Percentiles rank a stretch among this genome's conserved stretches.
Evolutionary conservation across 1,140 invertebrate genomes (phyloP).

Genomic region (Idris sp.): DNA sequence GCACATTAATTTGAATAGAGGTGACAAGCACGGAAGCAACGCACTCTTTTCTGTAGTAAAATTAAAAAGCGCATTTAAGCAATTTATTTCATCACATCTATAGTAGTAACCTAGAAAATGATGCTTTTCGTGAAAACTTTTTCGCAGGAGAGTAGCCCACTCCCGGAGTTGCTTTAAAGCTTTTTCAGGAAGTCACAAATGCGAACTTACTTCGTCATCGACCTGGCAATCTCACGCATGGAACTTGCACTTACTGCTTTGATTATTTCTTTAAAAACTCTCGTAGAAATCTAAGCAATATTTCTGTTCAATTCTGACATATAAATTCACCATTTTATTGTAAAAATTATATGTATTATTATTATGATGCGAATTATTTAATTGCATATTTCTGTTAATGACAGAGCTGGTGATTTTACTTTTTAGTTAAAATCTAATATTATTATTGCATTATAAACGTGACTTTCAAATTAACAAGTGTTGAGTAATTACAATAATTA

Average conservation of each 20-base stretch:
- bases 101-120: conserved; percentile 37
- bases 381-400: too few species aligned
- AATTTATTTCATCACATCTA: conserved; percentile 34
- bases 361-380: not conserved
- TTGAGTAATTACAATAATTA: not conserved
- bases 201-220: conserved; percentile 45
- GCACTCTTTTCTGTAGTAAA: conserved; percentile 2
- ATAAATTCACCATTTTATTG: conserved; percentile 12
- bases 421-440: too few species aligned
- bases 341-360: conserved; percentile 4
- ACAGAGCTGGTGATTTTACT: too few species aligned
- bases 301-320: conserved; percentile 36
- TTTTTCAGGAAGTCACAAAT: conserved; percentile 59
- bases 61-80: conserved; percentile 19
- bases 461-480: not conserved
- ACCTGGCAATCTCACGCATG: conserved; percentile 42
- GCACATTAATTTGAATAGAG: too few species aligned
- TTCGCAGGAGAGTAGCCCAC: conserved; percentile 34
- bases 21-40: not conserved
- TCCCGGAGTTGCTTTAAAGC: conserved; percentile 44
- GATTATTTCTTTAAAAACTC: conserved; percentile 59
- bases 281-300: conserved; percentile 53
- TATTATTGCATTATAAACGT: not conserved
- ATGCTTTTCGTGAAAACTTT: conserved; percentile 42
- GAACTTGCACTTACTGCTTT: conserved; percentile 50